Conservation (phyloP, 2,113 vertebrate genomes). For the Ellobius talpinus region DNA sequence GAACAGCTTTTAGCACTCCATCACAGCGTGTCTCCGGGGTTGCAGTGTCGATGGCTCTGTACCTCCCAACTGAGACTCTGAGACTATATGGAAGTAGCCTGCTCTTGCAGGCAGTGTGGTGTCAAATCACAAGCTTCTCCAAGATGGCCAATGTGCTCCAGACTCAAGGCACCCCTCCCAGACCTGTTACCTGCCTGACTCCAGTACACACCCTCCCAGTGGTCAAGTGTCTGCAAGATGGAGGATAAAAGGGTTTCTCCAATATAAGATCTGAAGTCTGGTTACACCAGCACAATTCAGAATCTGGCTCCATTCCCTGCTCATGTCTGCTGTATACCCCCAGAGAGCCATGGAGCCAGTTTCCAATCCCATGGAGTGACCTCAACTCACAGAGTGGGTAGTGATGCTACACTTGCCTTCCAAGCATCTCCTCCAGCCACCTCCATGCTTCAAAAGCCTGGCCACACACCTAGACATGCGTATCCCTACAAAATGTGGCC, state of each 20-base stretch:
- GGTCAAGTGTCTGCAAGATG: background rate
- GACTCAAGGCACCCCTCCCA: background rate
- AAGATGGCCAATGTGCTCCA: fast-evolving
- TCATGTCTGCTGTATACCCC: background rate
- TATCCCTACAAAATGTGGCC: background rate
- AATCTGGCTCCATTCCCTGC: background rate
- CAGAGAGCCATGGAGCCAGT: background rate
- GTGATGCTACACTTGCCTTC: no score
- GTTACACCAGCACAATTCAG: background rate
- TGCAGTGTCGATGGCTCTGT: fast-evolving
- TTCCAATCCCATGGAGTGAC: background rate
- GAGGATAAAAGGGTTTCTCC: no score
- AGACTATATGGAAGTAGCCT: background rate
- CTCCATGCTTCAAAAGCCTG: background rate
- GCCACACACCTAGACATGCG: background rate
- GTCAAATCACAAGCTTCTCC: background rate
- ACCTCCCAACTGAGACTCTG: background rate
- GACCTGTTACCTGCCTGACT: background rate
- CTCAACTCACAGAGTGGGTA: background rate
- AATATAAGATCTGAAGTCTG: background rate
- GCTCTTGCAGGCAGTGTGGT: no score
- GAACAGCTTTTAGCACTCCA: background rate
- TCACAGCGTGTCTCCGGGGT: background rate
- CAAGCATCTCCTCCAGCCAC: background rate
- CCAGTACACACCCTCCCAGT: background rate